Base-by-base conservation (phyloP, 2,113 vertebrate genomes). In the Synodontis membranacea region DNA sequence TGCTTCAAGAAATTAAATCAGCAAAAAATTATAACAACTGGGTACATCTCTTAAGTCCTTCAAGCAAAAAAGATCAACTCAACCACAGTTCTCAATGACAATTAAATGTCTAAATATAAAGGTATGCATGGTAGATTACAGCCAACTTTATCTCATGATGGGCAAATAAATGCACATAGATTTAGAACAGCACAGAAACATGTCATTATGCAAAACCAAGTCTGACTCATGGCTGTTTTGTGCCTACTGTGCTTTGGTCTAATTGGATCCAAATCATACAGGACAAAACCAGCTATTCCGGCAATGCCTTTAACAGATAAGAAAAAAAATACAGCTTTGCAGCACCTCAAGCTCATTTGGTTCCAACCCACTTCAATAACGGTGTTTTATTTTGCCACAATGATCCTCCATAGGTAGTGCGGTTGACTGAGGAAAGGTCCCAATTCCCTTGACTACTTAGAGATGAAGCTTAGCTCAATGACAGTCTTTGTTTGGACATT, bases 401-500 rank as follows among this genome's bases (percentile, higher is more conserved):
- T 84, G 56, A 86, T 84, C 66, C 87, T 54, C 78, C 88, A 90
- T 83, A 85, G 88, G 66, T 82, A 42, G 8, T 54, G 79, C 80
- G 88, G 86, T 82, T 89, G 88, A 88, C 76, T 19, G 31, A 60
- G 31, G 86, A 50, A 87, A 88, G 86, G 68, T 84, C 21, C 85
- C 14, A 62, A 62, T 88, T 88, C 80, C 37, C 39, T 89, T 85
- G 87, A 82, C 83, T 52, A 88, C 90, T 92, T 90, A 80, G 70
- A 86, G 88, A 81, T 62, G 88, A 92, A 92, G 89, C 76, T 85
- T 84, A 58, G 54, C 84, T 91, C 86, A 94, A 91, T 93, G 91
- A 91, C 83, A 60, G 75, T 42, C 84, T 92, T 90, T 94, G 92
- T 93, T 93, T 42, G 9, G 85, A 86, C 74, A n/a, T 88, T 87